These are phyloP conservation scores for Axinella damicornis DNA, from an alignment of 37 sponge, comb jelly and placozoan species.

Conservation along the genomic window DNA sequence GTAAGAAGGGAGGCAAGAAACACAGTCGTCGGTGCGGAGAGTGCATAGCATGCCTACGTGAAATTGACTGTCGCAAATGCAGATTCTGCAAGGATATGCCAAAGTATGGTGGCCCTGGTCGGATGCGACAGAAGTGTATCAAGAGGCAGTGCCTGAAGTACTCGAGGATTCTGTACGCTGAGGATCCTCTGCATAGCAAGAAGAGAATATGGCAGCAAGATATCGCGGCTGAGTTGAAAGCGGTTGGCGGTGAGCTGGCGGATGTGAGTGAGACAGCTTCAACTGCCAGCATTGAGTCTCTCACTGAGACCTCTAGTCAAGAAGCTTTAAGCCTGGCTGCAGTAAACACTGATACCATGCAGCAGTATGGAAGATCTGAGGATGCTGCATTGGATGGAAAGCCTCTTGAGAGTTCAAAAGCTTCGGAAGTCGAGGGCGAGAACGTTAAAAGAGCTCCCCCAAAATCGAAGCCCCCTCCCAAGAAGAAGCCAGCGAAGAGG, in stretches of 20 bases:
- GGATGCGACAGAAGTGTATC: constrained; percentile 86
- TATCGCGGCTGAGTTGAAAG: constrained; percentile 32
- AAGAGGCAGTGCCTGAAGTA: constrained; percentile 72
- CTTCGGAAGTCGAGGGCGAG: background rate
- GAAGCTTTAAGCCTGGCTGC: too few relatives aligned
- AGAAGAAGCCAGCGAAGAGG: constrained; percentile 8
- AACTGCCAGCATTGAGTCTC: background rate
- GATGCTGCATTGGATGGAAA: too few relatives aligned
- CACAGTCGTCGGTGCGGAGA: constrained; percentile 74
- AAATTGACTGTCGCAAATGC: constrained; percentile 77
- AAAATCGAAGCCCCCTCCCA: background rate
- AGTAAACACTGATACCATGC: too few relatives aligned
- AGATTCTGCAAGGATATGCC: constrained; percentile 88
- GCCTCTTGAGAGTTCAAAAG: background rate
- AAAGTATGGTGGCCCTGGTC: constrained; percentile 85
- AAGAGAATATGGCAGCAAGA: constrained; percentile 34
- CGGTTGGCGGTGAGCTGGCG: constrained; percentile 1
- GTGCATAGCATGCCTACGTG: constrained; percentile 71
- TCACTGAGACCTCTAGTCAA: too few relatives aligned
- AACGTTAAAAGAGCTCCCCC: background rate
- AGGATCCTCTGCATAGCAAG: constrained; percentile 53
- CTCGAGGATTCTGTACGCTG: constrained; percentile 63
- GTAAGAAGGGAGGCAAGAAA: constrained; percentile 42
- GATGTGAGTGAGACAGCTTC: background rate
- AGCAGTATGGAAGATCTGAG: too few relatives aligned